A percentile compares a stretch with the other conserved stretches of the same genome.
Conservation (phyloP, 2,888 invertebrate species). For the Anticlea derivata region DNA sequence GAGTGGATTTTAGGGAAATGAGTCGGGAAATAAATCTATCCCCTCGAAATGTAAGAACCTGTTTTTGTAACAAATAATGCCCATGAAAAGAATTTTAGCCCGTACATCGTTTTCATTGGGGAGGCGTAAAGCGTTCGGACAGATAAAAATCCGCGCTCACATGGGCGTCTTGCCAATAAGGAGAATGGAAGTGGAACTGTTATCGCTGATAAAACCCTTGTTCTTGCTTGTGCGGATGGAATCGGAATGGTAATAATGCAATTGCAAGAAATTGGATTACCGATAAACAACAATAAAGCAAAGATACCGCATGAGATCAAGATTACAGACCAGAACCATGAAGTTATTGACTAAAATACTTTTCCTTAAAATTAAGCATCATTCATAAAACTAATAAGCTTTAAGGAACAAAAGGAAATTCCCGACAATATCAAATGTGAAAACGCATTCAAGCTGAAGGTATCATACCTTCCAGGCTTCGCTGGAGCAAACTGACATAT, state of each 20-base stretch:
- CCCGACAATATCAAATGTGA: slow-evolving; percentile 20
- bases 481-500: slow-evolving; percentile 44
- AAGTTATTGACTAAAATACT: too few relatives aligned
- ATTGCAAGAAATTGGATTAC: slow-evolving; percentile 40
- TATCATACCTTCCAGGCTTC: slow-evolving; percentile 31
- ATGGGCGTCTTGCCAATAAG: slow-evolving; percentile 69
- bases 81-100: slow-evolving; percentile 69
- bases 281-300: slow-evolving; percentile 22
- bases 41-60: slow-evolving; percentile 61
- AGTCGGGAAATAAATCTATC: slow-evolving; percentile 70
- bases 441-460: slow-evolving; percentile 25
- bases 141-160: slow-evolving; percentile 60
- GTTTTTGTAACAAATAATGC: slow-evolving; percentile 62
- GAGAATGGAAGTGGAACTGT: slow-evolving; percentile 62
- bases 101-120: slow-evolving; percentile 72
- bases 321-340: neutral
- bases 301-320: slow-evolving; percentile 6
- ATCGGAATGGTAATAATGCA: slow-evolving; percentile 38
- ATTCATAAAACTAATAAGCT: neutral
- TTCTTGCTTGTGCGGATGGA: slow-evolving; percentile 49
- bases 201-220: slow-evolving; percentile 56
- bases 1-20: slow-evolving; percentile 81
- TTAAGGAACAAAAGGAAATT: slow-evolving; percentile 12
- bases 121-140: slow-evolving; percentile 47
- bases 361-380: too few relatives aligned